Conservation (phyloP, 2,797 vertebrate species). For the Gouania willdenowi region DNA sequence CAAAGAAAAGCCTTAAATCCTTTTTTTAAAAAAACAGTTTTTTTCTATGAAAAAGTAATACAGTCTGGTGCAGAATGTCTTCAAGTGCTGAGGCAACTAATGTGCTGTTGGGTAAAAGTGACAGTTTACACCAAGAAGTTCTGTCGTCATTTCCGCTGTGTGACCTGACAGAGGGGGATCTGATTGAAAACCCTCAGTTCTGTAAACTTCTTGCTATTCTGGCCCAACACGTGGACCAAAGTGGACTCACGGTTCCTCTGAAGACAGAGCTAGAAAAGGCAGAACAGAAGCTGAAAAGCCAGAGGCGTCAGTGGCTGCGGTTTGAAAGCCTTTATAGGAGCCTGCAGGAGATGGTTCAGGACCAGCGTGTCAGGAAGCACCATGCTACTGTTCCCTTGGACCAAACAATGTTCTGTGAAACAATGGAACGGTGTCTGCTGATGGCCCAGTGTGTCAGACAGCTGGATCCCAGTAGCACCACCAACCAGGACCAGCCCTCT, state of each 20-base stretch:
- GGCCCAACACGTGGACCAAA: slow-evolving; percentile 74
- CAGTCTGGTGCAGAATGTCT: too few species aligned
- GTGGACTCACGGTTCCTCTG: slow-evolving; percentile 72
- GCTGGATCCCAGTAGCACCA: slow-evolving; percentile 58
- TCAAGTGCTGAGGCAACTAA: too few species aligned
- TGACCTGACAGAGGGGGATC: slow-evolving; percentile 76
- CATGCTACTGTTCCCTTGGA: slow-evolving; percentile 47
- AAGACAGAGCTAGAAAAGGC: slow-evolving; percentile 77
- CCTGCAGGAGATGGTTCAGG: slow-evolving; percentile 80
- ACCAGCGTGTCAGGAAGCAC: slow-evolving; percentile 72
- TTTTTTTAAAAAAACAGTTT: too few species aligned
- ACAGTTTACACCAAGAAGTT: too few species aligned
- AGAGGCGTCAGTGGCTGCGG: slow-evolving; percentile 75
- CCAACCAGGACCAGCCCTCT: slow-evolving; percentile 41
- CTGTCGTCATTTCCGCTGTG: slow-evolving; percentile 75
- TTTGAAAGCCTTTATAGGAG: slow-evolving; percentile 72
- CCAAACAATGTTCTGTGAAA: slow-evolving; percentile 75
- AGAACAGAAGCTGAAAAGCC: slow-evolving; percentile 72
- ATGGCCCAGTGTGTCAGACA: slow-evolving; percentile 72
- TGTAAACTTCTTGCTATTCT: slow-evolving; percentile 77
- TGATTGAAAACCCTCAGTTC: slow-evolving; percentile 77
- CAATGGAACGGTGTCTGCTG: slow-evolving; percentile 77
- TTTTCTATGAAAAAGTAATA: too few species aligned
- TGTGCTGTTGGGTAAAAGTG: too few species aligned
- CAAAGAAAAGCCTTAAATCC: too few species aligned